These are phyloP conservation scores for Xanthia togata DNA, from an alignment of 2,888 invertebrate species.

Conservation along the genomic window DNA sequence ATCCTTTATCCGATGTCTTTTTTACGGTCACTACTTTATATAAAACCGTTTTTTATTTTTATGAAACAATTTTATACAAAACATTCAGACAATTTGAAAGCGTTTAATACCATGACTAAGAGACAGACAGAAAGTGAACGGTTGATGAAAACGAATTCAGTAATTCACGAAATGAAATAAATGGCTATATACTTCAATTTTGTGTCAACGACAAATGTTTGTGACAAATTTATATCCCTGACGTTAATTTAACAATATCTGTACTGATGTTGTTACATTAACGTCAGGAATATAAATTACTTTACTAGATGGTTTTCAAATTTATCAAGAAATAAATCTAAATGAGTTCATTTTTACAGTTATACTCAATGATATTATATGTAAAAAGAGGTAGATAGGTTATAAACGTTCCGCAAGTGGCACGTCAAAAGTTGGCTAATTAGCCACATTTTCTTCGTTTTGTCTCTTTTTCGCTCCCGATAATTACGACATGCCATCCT, in stretches of 20 bases:
- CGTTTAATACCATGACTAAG: conserved; percentile 73
- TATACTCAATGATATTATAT: too few species aligned
- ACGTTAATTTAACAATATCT: too few species aligned
- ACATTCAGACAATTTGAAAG: conserved; percentile 51
- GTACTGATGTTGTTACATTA: conserved; percentile 24
- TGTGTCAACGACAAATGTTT: conserved; percentile 20
- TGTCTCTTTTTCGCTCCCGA: too few species aligned
- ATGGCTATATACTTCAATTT: conserved; percentile 8
- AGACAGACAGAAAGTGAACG: conserved; percentile 75
- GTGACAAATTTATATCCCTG: too few species aligned
- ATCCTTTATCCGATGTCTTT: conserved; percentile 16
- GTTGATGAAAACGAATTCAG: conserved; percentile 60
- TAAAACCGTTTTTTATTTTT: conserved; percentile 3
- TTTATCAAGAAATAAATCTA: not conserved
- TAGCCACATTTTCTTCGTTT: too few species aligned
- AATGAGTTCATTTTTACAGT: not conserved
- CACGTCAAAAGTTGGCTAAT: too few species aligned
- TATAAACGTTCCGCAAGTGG: too few species aligned
- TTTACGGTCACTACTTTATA: conserved; percentile 11
- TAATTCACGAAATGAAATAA: conserved; percentile 50
- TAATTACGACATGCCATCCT: too few species aligned
- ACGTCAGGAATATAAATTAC: not conserved
- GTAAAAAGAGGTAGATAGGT: too few species aligned
- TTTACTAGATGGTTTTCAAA: not conserved
- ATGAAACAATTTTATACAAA: conserved; percentile 11